A percentile compares a stretch with the other conserved stretches of the same genome.
These are phyloP conservation scores for Aselliscus stoliczkanus DNA, from an alignment of 2,797 vertebrate species.

Conservation along the genomic window DNA sequence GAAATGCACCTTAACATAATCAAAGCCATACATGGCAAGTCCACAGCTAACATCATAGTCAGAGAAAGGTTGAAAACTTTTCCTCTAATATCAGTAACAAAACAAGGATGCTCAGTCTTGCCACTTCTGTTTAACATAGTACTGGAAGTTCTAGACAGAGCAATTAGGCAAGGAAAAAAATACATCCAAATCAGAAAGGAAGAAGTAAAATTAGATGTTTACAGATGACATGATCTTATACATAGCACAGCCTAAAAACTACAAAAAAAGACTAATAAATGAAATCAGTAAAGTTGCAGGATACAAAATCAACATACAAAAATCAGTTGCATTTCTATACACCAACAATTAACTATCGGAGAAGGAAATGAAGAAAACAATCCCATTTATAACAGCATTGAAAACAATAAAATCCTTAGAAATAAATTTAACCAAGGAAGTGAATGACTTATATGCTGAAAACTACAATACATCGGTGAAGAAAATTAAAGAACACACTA, in stretches of 20 bases:
- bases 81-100: neutral
- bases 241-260: neutral
- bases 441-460: neutral
- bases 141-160: neutral
- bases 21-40: neutral
- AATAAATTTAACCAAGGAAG: neutral
- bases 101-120: neutral
- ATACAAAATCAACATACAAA: neutral
- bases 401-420: neutral
- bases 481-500: neutral
- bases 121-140: neutral
- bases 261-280: neutral
- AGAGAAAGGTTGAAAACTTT: neutral
- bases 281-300: neutral
- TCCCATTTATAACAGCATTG: neutral
- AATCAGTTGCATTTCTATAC: neutral
- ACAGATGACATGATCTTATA: neutral
- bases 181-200: neutral
- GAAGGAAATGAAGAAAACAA: neutral
- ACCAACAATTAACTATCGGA: neutral
- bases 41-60: neutral
- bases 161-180: neutral
- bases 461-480: neutral
- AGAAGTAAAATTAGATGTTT: neutral
- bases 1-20: neutral